Evolutionary conservation across 2,113 vertebrate species (phyloP).

Genomic region (Rhinolophus sinicus): DNA sequence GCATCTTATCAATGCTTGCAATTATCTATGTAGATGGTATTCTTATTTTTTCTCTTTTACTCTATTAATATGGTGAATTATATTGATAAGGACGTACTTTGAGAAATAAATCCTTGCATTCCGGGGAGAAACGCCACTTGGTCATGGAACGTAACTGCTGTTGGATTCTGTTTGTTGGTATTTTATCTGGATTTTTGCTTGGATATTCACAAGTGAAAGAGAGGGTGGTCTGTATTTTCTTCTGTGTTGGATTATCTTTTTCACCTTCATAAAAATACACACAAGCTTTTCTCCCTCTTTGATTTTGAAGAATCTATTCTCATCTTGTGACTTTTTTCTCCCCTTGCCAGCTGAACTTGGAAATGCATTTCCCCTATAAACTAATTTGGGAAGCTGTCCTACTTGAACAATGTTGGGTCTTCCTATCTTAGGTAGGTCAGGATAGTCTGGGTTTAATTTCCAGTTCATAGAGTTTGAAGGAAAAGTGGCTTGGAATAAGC

Average conservation of each 20-base stretch:
- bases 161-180: not conserved
- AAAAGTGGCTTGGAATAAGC: not conserved
- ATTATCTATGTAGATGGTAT: not conserved
- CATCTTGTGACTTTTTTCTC: not conserved
- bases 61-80: not conserved
- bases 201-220: not conserved
- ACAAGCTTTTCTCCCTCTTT: not conserved
- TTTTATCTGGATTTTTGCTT: constrained; percentile 32
- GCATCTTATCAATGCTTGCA: not conserved
- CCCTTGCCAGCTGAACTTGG: not conserved
- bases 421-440: not conserved
- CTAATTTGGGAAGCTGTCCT: not conserved
- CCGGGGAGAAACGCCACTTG: not conserved
- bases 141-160: not conserved
- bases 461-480: not conserved
- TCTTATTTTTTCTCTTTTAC: not conserved
- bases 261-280: not conserved
- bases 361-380: not conserved
- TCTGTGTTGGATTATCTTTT: not conserved
- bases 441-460: not conserved
- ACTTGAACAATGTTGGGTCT: not conserved
- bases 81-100: not conserved
- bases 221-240: not conserved
- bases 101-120: not conserved
- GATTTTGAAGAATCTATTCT: not conserved